Evolutionary conservation across 92 coral and sea anemone species (phyloP), one percentile per base, ranked within the genome.

Genomic region (Palythoa heliodiscus): DNA sequence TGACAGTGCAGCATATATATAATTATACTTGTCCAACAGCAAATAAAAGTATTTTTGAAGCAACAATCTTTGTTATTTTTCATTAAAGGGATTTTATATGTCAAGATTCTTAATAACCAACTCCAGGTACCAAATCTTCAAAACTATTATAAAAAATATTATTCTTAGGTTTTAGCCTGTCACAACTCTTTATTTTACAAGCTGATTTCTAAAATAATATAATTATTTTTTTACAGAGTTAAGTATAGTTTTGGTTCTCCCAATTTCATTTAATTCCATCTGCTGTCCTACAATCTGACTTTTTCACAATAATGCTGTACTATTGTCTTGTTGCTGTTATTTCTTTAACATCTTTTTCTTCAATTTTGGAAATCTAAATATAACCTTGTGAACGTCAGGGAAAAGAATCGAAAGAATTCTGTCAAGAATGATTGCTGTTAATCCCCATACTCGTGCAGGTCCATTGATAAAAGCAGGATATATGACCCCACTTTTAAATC

Each of bases 391-490:
- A 52, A 78, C 14, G 17, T 83, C 93, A 73, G 95, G 95, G 67
- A 94, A 88, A 5, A 95, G 82, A 58, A 89, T 82, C 19, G 90
- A 87, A 84, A 95, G 89, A 54, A 77, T 82, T 24, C 60, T n/a
- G 69, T 95, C 98, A 52, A 89, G 77, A 29, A 95, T 73, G 19
- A 88, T 87, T 19, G 98, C 97, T 23, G 98, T 93, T 35, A 95
- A 75, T 37, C 98, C 98, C 98, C 98, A 95, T 54, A 95, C 93
- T 79, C 87, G 87, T 29, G 88, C 85, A 17, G 97, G 94, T 16
- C 97, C 91, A 86, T 90, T 90, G 48, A 86, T 39, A 88, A 93
- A 95, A 64, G 91, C 93, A 76, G 98, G 98, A 73, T 86, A 69
- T n/a, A 82, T 88, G 2, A 25, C 10, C 19, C 96, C 94, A 87